phyloP scores from a whole-genome alignment of 2,888 invertebrate species.

The Eueremaeus valkanovi region DNA sequence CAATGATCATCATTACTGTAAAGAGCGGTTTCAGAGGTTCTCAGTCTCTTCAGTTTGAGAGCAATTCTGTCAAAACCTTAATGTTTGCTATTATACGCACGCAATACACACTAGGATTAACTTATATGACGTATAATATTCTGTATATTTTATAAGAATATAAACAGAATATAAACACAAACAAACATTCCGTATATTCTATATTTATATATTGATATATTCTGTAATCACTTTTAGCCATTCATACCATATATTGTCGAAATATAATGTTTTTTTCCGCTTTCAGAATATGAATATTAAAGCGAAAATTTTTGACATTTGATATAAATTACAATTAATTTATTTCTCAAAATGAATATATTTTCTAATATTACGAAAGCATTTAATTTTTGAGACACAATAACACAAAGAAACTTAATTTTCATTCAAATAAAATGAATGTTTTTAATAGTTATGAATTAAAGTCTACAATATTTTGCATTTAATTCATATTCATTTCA shows the following conservation, averaged over 20 bases:
- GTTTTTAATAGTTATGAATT: no score
- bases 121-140: neutral
- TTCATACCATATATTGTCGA: neutral
- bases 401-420: no score
- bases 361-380: no score
- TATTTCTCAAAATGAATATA: no score
- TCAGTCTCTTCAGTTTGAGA: neutral
- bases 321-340: no score
- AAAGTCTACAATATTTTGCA: no score
- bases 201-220: neutral
- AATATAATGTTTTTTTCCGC: no score
- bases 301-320: neutral
- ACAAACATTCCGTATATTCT: neutral
- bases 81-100: neutral
- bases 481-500: no score
- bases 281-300: neutral
- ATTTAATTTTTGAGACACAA: no score
- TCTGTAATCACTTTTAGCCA: neutral
- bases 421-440: no score
- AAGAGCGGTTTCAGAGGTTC: no score
- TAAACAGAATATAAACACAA: neutral
- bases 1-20: neutral
- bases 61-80: neutral
- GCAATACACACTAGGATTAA: conserved; percentile 18
- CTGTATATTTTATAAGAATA: neutral